Evolutionary conservation across 2,797 vertebrate species (phyloP), one percentile per base, ranked within the genome.

Genomic region (Remorina albescens): DNA sequence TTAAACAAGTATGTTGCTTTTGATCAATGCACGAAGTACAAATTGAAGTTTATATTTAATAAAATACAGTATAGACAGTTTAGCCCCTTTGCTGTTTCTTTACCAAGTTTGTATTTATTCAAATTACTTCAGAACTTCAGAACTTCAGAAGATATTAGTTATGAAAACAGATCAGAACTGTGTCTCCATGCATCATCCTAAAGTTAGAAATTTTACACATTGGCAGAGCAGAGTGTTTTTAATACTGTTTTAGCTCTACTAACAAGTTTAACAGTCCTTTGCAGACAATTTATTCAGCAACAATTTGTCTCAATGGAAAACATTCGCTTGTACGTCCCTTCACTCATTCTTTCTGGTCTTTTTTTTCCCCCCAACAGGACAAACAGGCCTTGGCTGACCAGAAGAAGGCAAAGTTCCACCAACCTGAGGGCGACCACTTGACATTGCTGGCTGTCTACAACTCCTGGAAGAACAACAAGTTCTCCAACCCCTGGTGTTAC

Each of bases 401-500:
- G 87, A 99, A 99, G 94, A 99, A 99, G 82, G 97, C 98, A 9
- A 99, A 99, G 89, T 99, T 99, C 89, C 97, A 99, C 89, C 98
- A 99, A 60, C 97, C 97, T 0, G 98, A 99, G 89, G 98, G 98
- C 0, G 98, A 99, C 77, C 98, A 99, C 82, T 95, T 99, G 73
- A 99, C 98, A 0, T 88, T 99, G 74, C 91, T 99, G 91, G 98
- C 98, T 0, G 98, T 99, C 39, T 99, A 99, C 91, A 99, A 99
- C 85, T 99, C 98, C 63, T 99, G 98, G 98, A 99, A 99, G 89
- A 99, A 99, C 81, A 99, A 99, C 82, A 99, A 99, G 86, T 99
- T 99, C 91, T 98, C 98, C 79, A 99, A 98, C 88, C 97, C 98
- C 2, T 99, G 98, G 98, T 99, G 98, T 86, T 99, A 99, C 0